Evolutionary conservation across 2,888 invertebrate species (phyloP).

Genomic region (Tyria jacobaeae): DNA sequence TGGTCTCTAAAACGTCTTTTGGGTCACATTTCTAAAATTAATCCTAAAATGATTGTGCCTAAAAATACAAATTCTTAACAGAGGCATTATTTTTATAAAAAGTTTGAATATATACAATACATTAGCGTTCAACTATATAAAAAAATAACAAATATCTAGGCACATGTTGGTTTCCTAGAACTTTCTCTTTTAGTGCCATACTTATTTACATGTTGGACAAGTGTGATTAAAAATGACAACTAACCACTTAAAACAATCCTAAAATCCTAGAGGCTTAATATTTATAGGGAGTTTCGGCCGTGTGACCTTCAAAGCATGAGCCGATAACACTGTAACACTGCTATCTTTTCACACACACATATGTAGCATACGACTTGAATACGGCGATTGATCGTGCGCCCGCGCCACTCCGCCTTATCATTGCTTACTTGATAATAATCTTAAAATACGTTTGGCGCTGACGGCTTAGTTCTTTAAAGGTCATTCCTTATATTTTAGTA

Average conservation of each 20-base stretch:
- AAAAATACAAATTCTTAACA: no score
- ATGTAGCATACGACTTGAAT: slow-evolving; percentile 64
- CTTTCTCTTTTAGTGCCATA: slow-evolving; percentile 30
- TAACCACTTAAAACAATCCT: slow-evolving; percentile 58
- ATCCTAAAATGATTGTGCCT: not conserved
- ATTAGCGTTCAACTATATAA: not conserved
- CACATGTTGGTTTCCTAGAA: slow-evolving; percentile 17
- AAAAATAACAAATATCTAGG: not conserved
- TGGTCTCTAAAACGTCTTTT: no score
- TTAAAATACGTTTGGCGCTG: slow-evolving; percentile 75
- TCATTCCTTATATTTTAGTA: not conserved
- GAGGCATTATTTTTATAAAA: no score
- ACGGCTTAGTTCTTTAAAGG: slow-evolving; percentile 57
- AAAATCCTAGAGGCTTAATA: slow-evolving; percentile 63
- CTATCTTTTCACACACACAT: slow-evolving; percentile 67
- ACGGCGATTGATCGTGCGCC: slow-evolving; percentile 77
- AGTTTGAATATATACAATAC: not conserved
- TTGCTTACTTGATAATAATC: slow-evolving; percentile 76
- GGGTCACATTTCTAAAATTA: not conserved
- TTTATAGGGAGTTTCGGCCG: slow-evolving; percentile 60
- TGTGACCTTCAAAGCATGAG: slow-evolving; percentile 70
- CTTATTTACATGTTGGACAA: slow-evolving; percentile 37
- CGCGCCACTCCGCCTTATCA: slow-evolving; percentile 68
- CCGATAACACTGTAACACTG: slow-evolving; percentile 74
- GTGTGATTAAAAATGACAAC: slow-evolving; percentile 54